Evolutionary conservation across 2,888 invertebrate genomes (phyloP), one percentile per base, ranked within the genome.

Genomic region (Bursaphelenchus okinawaensis): DNA sequence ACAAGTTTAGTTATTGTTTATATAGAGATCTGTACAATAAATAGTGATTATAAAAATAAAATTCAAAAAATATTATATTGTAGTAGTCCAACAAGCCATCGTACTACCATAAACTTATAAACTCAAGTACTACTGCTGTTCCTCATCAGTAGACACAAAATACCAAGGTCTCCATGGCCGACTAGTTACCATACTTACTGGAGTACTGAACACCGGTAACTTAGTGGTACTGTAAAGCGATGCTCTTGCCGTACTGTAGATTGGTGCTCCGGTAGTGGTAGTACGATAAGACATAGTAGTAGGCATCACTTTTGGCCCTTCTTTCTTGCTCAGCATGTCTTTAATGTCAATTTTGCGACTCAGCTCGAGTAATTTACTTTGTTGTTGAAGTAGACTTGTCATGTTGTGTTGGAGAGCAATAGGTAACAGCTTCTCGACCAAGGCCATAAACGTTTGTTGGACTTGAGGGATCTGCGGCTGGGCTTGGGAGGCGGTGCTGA

Each of bases 401-500:
- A 40, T 20, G 24, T 59, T 59, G 23, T 19, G 40, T 4, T 20
- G 59, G 2, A 59, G 9, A 20, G 59, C 59, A 9, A 59, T 31
- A n/a, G 61, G 52, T 58, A 61, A 24, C 8, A 61, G 52, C 26
- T 61, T 61, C 20, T 24, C 24, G 4, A 58, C 16, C 61, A 61
- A 24, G 57, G 55, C 55, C 19, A 61, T n/a, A 9, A 61, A 27
- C 2, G 40, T 40, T 4, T 40, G 40, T 40, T 40, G 40, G 40
- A 40, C 40, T 4, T 40, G 40, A 4, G 40, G 40, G 40, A 40
- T 40, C 40, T 40, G 40, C 40, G 40, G 40, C 40, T 40, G 40
- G 12, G 31, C 8, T 12, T 29, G 31, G 2, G 60, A 26, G 22
- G 16, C n/a, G 60, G 26, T 8, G 8, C 50, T 56, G 57, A 52